Evolutionary conservation across 2,797 vertebrate genomes (phyloP).

Genomic region (Odontamblyopus rebecca): DNA sequence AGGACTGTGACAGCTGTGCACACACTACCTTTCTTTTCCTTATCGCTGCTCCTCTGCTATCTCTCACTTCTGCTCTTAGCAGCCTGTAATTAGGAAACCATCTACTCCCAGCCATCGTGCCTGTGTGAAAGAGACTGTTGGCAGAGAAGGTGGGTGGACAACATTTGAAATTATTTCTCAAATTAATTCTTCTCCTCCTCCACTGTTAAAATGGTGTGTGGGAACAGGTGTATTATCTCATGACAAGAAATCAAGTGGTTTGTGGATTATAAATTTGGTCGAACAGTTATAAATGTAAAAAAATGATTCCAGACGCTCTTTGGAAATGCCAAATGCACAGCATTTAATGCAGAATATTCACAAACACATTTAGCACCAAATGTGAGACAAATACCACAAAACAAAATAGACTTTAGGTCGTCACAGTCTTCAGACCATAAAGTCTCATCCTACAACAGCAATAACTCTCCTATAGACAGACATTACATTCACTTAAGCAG

Average conservation of each 20-base stretch:
- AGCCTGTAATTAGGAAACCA: constrained; percentile 68
- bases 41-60: constrained; percentile 32
- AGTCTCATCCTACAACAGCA: neutral
- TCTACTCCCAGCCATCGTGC: constrained; percentile 49
- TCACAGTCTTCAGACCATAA: neutral
- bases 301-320: neutral
- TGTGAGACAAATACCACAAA: constrained; percentile 63
- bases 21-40: constrained; percentile 30
- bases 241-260: constrained; percentile 15
- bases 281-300: neutral
- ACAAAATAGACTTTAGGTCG: constrained; percentile 70
- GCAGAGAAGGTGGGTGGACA: constrained; percentile 58
- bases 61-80: constrained; percentile 43
- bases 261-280: neutral
- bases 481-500: constrained; percentile 2
- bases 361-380: constrained; percentile 67
- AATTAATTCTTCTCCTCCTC: constrained; percentile 60
- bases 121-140: constrained; percentile 62
- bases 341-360: constrained; percentile 74
- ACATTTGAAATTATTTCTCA: constrained; percentile 57
- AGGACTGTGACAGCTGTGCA: constrained; percentile 21
- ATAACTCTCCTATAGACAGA: neutral
- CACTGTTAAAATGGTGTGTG: constrained; percentile 44
- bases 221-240: constrained; percentile 40
- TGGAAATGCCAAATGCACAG: constrained; percentile 69